A percentile compares a stretch with the other conserved stretches of the same genome.
phyloP scores from a whole-genome alignment of 2,113 vertebrate genomes.

The Crotalus viridis region DNA sequence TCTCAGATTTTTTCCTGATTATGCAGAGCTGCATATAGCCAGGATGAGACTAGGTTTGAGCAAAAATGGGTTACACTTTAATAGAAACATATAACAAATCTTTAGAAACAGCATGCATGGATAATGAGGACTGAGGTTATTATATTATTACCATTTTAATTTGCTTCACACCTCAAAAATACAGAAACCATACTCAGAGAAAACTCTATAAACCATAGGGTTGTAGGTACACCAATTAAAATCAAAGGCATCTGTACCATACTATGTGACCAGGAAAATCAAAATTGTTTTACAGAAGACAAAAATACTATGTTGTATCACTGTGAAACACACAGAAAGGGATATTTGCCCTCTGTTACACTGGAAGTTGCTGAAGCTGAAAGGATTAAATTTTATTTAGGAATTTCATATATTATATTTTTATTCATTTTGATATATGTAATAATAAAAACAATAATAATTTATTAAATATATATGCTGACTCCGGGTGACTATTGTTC shows the following conservation, averaged over 20 bases:
- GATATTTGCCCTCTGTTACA: too few relatives aligned
- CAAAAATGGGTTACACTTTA: not conserved
- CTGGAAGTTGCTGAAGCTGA: too few relatives aligned
- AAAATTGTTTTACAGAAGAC: too few relatives aligned
- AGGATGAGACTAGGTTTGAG: not conserved
- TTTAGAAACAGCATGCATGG: not conserved
- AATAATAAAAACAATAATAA: too few relatives aligned
- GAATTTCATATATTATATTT: too few relatives aligned
- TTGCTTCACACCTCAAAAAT: not conserved
- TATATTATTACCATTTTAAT: not conserved
- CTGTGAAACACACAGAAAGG: too few relatives aligned
- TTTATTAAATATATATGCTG: not conserved
- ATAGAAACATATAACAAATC: not conserved
- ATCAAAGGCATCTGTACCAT: not conserved
- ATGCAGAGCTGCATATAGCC: not conserved
- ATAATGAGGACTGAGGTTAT: not conserved
- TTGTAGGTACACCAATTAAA: not conserved
- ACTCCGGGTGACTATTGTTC: not conserved
- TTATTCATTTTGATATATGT: too few relatives aligned
- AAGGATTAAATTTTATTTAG: too few relatives aligned
- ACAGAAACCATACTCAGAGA: not conserved
- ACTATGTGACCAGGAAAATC: too few relatives aligned
- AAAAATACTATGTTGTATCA: too few relatives aligned
- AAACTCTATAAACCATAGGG: not conserved
- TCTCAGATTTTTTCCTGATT: not conserved